phyloP scores from a whole-genome alignment of 1,140 invertebrate genomes.

The Pissodes strobi region DNA sequence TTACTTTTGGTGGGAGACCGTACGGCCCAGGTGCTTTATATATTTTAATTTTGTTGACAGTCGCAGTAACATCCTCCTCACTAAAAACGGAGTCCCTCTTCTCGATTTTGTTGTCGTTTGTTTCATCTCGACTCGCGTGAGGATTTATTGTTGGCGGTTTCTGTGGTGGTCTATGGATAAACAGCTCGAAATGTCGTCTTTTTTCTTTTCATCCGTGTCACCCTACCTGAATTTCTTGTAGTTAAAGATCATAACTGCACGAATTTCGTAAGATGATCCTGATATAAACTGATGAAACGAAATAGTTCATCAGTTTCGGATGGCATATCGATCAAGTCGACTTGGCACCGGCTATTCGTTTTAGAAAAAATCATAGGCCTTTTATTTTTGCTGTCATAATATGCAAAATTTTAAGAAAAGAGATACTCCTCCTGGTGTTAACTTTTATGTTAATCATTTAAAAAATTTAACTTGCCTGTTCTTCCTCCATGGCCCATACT shows the following conservation, averaged over 20 bases:
- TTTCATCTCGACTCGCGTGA: background rate
- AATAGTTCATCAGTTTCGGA: conserved; percentile 53
- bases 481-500: conserved; percentile 46
- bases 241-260: conserved; percentile 46
- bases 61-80: background rate
- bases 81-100: background rate
- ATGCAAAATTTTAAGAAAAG: too few species aligned
- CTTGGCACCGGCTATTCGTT: conserved; percentile 54
- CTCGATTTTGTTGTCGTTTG: background rate
- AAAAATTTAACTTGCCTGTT: conserved; percentile 39
- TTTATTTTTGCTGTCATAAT: background rate
- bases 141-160: background rate
- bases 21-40: background rate
- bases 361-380: conserved; percentile 39
- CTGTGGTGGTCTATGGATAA: background rate
- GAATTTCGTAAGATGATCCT: conserved; percentile 59
- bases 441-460: too few species aligned
- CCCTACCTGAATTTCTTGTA: too few species aligned
- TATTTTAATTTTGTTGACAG: background rate
- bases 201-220: background rate
- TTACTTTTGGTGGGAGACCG: background rate
- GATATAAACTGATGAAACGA: conserved; percentile 58
- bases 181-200: background rate
- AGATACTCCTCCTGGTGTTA: too few species aligned
- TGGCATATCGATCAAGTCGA: conserved; percentile 59